Conservation (phyloP, 2,113 vertebrate species). For the Chlorodrepanis virens region DNA sequence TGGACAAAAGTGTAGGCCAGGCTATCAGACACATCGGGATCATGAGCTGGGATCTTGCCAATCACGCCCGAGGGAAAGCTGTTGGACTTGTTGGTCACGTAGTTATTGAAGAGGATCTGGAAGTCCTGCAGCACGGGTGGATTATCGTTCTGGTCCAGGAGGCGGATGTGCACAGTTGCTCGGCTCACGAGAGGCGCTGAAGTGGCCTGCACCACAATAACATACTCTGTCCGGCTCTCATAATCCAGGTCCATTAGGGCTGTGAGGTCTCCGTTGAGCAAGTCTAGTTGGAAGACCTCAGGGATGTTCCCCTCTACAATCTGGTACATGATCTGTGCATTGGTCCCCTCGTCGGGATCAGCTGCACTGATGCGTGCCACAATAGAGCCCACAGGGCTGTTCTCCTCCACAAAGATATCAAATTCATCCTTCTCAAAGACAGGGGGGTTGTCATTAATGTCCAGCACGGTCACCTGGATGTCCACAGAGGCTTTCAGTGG, state of each 20-base stretch:
- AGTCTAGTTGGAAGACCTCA: conserved; percentile 92
- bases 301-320: conserved; percentile 94
- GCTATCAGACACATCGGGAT: conserved; percentile 91
- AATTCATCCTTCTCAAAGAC: conserved; percentile 93
- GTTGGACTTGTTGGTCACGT: conserved; percentile 93
- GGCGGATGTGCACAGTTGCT: conserved; percentile 86
- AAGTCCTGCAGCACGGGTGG: conserved; percentile 86
- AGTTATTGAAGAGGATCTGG: conserved; percentile 98
- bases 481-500: conserved; percentile 85
- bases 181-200: conserved; percentile 94
- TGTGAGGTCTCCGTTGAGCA: conserved; percentile 90
- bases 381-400: conserved; percentile 88
- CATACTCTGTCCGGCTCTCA: conserved; percentile 85
- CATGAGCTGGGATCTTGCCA: conserved; percentile 90
- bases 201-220: conserved; percentile 94
- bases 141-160: conserved; percentile 93
- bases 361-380: conserved; percentile 86
- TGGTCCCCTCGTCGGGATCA: conserved; percentile 92
- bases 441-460: conserved; percentile 95
- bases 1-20: conserved; percentile 88
- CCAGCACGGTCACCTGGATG: conserved; percentile 86
- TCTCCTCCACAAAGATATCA: conserved; percentile 89
- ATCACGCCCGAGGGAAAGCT: conserved; percentile 94
- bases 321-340: conserved; percentile 97
- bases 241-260: conserved; percentile 92